Conservation (phyloP, 2,113 vertebrate species). For the Nothocercus julius region DNA sequence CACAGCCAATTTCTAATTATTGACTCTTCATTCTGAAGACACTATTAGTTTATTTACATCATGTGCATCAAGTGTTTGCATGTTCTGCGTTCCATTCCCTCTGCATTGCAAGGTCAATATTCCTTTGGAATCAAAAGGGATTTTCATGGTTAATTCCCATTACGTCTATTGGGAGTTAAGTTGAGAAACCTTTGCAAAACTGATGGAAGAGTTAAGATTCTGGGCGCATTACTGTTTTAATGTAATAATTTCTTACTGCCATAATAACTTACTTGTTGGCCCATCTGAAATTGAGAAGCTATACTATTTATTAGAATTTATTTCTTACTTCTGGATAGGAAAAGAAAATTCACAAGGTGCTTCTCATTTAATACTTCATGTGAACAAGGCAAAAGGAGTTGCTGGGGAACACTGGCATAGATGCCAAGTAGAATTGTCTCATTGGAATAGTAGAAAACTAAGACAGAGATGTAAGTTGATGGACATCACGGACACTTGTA, state of each 20-base stretch:
- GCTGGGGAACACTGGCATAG: background rate
- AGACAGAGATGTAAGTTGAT: background rate
- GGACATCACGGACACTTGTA: background rate
- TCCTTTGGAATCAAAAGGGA: background rate
- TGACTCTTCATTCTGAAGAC: background rate
- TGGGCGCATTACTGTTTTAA: constrained; percentile 33
- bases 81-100: background rate
- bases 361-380: background rate
- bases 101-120: background rate
- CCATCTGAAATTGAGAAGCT: constrained; percentile 47
- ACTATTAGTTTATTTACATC: background rate
- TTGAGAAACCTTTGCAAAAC: constrained; percentile 51
- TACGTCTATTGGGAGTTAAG: constrained; percentile 43
- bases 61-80: background rate
- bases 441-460: background rate
- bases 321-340: constrained; percentile 15
- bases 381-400: background rate
- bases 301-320: constrained; percentile 59
- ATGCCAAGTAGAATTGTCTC: background rate
- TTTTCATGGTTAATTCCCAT: constrained; percentile 43
- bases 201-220: constrained; percentile 47
- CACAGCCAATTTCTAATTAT: background rate
- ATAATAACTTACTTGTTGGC: constrained; percentile 42
- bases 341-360: background rate
- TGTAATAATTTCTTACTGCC: background rate